Conservation (phyloP, 2,888 invertebrate genomes). For the Dryobotodes eremita region DNA sequence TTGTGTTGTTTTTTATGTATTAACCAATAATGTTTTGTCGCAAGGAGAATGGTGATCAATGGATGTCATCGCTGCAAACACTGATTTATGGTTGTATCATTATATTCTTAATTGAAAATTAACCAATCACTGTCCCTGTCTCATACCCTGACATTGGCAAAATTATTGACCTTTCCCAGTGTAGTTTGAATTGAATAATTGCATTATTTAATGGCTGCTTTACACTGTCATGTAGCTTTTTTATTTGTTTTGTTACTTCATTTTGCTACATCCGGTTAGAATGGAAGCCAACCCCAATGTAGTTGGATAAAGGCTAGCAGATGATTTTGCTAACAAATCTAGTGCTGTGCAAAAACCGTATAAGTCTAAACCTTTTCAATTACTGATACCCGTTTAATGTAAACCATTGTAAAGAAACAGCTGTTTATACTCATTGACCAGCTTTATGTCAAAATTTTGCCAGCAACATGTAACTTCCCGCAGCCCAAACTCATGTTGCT, state of each 20-base stretch:
- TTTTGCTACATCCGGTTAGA: not conserved
- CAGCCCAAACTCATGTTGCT: not conserved
- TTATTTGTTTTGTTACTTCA: not conserved
- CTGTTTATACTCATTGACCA: not conserved
- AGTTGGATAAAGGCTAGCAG: not conserved
- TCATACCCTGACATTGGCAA: not conserved
- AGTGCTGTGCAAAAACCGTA: not conserved
- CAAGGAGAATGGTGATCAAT: not conserved
- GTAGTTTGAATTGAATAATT: not conserved
- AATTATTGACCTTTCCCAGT: not conserved
- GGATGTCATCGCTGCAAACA: not conserved
- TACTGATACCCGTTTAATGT: not conserved
- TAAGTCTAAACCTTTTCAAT: not conserved
- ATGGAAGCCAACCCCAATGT: not conserved
- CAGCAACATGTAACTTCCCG: not conserved
- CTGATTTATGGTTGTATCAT: not conserved
- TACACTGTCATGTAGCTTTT: not conserved
- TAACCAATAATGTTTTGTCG: not conserved
- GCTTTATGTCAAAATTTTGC: not conserved
- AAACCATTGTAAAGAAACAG: not conserved
- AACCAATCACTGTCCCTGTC: not conserved
- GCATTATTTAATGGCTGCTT: not conserved
- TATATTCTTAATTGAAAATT: not conserved
- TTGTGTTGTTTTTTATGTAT: not conserved
- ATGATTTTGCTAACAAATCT: not conserved